Evolutionary conservation across 2,113 vertebrate genomes (phyloP).

Genomic region (Glaucomys volans): DNA sequence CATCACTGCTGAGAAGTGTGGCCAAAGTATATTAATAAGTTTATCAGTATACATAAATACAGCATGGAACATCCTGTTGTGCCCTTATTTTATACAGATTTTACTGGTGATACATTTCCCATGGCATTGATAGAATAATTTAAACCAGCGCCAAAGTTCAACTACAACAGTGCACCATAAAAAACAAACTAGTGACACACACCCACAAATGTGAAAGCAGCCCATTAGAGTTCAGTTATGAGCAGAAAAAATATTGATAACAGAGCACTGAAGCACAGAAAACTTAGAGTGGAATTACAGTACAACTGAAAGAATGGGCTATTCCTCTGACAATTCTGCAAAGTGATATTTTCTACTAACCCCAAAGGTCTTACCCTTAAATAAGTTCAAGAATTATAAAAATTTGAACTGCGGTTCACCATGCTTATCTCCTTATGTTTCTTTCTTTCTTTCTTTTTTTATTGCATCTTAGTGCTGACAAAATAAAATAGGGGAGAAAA

Average conservation of each 20-base stretch:
- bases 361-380: constrained; percentile 55
- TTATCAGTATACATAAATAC: background rate
- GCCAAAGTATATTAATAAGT: constrained; percentile 21
- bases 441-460: background rate
- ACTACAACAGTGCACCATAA: background rate
- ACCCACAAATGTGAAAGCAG: background rate
- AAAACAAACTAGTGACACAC: background rate
- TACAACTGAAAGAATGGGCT: background rate
- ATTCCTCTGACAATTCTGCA: background rate
- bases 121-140: background rate
- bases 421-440: background rate
- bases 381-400: constrained; percentile 51
- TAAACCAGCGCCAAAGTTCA: background rate
- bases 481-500: background rate
- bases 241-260: constrained; percentile 39
- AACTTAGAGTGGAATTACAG: background rate
- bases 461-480: constrained; percentile 36
- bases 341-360: constrained; percentile 46
- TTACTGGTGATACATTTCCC: background rate
- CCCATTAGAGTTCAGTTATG: background rate
- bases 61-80: background rate
- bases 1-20: background rate
- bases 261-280: constrained; percentile 32
- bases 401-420: constrained; percentile 1
- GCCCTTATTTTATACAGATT: background rate